Evolutionary conservation across 1,140 invertebrate genomes (phyloP).

Genomic region (Drosophila leontia): DNA sequence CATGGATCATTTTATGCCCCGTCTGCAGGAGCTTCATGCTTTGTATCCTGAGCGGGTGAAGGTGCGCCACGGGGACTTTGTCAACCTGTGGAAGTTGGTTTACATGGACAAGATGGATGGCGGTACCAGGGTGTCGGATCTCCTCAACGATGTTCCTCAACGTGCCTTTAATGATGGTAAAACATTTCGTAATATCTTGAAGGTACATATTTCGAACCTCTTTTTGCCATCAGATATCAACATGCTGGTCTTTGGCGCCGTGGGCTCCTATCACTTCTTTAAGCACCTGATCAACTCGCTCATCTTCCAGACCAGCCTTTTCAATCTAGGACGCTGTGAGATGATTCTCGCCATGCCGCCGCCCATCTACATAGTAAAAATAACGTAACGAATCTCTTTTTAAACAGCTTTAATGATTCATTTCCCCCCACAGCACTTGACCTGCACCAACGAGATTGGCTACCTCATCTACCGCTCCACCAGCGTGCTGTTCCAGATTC

Average conservation of each 20-base stretch:
- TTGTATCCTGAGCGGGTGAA: slow-evolving; percentile 77
- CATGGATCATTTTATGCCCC: slow-evolving; percentile 83
- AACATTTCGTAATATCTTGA: neutral
- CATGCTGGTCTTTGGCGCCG: slow-evolving; percentile 86
- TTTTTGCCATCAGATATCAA: slow-evolving; percentile 68
- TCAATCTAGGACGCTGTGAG: slow-evolving; percentile 86
- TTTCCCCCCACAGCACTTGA: slow-evolving; percentile 59
- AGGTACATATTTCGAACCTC: accelerated
- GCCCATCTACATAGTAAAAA: slow-evolving; percentile 86
- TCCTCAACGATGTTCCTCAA: slow-evolving; percentile 85
- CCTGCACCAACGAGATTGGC: slow-evolving; percentile 73
- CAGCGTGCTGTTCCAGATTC: slow-evolving; percentile 86
- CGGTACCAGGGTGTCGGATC: slow-evolving; percentile 85
- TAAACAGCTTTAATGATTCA: neutral
- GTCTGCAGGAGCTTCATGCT: slow-evolving; percentile 63
- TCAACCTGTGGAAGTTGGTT: slow-evolving; percentile 86
- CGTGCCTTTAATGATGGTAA: slow-evolving; percentile 56
- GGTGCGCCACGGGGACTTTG: slow-evolving; percentile 85
- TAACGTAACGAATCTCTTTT: too few relatives aligned
- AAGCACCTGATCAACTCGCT: slow-evolving; percentile 86
- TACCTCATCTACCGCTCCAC: slow-evolving; percentile 85
- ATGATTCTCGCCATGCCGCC: slow-evolving; percentile 86
- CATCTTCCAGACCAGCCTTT: slow-evolving; percentile 86
- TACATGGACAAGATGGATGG: slow-evolving; percentile 87
- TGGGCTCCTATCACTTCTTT: slow-evolving; percentile 86